phyloP scores from a whole-genome alignment of 2,113 vertebrate species.

The Corapipo altera region DNA sequence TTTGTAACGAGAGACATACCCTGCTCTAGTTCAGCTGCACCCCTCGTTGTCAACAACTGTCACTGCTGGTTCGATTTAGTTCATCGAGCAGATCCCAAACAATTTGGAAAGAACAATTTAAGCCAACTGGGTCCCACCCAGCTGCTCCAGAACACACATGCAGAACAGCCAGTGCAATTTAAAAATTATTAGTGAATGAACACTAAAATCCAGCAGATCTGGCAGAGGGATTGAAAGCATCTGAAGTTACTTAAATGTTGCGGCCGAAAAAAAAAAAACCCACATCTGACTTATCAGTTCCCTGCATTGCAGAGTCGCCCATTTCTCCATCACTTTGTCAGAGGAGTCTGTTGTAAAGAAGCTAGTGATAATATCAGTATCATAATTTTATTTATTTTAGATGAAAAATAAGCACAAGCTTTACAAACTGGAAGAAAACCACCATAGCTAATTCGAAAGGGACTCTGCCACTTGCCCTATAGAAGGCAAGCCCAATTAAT shows the following conservation, averaged over 20 bases:
- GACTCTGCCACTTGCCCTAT: neutral
- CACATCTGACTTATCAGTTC: neutral
- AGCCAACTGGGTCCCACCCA: neutral
- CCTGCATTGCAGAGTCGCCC: neutral
- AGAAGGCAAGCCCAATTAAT: neutral
- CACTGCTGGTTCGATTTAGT: neutral
- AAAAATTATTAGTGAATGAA: neutral
- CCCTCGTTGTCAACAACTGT: conserved; percentile 22
- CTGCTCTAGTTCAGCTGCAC: conserved; percentile 22
- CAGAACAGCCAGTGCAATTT: neutral
- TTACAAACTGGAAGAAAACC: neutral
- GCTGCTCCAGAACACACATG: conserved; percentile 17
- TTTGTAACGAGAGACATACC: neutral
- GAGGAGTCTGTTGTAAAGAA: neutral
- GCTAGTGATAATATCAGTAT: neutral
- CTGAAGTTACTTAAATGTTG: conserved; percentile 10
- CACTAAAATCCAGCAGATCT: conserved; percentile 4
- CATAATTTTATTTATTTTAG: neutral
- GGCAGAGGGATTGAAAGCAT: neutral
- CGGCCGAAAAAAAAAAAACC: neutral
- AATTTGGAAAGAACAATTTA: conserved; percentile 23
- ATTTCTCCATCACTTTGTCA: neutral
- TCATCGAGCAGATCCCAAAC: conserved; percentile 10
- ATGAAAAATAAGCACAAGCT: neutral
- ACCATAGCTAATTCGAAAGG: neutral